Base-by-base conservation (phyloP, 1,140 invertebrate species). In the Orussus abietinus region DNA sequence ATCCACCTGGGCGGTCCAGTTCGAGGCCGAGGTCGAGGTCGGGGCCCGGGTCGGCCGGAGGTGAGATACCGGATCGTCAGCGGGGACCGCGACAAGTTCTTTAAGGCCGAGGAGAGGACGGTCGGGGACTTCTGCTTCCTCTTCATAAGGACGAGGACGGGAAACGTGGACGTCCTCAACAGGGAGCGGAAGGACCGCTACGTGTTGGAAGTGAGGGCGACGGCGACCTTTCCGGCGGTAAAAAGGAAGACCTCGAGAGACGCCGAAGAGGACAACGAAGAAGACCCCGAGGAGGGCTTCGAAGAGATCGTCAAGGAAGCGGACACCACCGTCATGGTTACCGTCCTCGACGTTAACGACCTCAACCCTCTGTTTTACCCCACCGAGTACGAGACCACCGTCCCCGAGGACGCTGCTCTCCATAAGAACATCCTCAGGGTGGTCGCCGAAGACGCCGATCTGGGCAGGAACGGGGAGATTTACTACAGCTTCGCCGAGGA, bases 61-160 rank as follows among this genome's bases (percentile, higher is more conserved):
- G 77, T 96, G 9, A 82, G 85, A 44, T 92, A 83, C 66, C 84
- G 85, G 52, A 93, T 97, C 64, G 75, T 84, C 10, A 80, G 79
- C 47, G 91, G 92, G 17, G 90, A 96, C 68, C 80, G 82, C 17
- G 84, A 91, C 41, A 88, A 89, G 59, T 86, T 96, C 61, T 98
- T 98, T 75, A 94, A 93, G 64, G 89, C 90, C 0, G 92, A 96
- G 63, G 84, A 90, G 37, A 75, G 82, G 10, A 70, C 82, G 18
- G 85, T 97, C 7, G 93, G 92, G 13, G 90, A 96, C 73, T 96
- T 96, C 76, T 92, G 86, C 69, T 98, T 97, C 66, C 77, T 97
- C 14, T 76, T 86, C 19, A 82, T 97, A 40, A 77, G 92, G 50
- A 95, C 89, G 42, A 80, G 88, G 58, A 91, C 89, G 17, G 87